Conservation (phyloP, 2,113 vertebrate species). For the Spea bombifrons region DNA sequence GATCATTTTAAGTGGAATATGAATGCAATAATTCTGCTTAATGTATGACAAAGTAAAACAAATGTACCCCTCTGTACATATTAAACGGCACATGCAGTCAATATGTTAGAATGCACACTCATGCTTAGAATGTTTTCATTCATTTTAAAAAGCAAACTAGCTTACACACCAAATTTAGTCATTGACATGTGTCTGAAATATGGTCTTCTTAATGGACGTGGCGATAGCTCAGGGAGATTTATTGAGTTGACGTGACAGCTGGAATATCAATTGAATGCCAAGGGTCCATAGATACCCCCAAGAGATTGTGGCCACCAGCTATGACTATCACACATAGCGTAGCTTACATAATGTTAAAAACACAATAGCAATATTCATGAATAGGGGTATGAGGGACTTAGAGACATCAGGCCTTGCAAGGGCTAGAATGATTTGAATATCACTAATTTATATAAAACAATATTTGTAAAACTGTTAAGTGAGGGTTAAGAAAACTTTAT, state of each 20-base stretch:
- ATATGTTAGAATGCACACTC: conserved; percentile 10
- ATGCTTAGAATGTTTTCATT: conserved; percentile 28
- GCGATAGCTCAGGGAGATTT: conserved; percentile 29
- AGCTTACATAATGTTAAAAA: too few relatives aligned
- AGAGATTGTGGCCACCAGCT: too few relatives aligned
- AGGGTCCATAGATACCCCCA: too few relatives aligned
- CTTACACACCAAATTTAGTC: conserved; percentile 35
- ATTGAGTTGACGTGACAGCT: conserved; percentile 20
- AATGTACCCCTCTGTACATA: neutral
- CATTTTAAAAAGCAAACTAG: conserved; percentile 28
- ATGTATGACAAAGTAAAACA: conserved; percentile 1
- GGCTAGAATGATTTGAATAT: too few relatives aligned
- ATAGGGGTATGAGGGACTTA: too few relatives aligned
- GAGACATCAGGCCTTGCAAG: too few relatives aligned
- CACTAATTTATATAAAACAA: too few relatives aligned
- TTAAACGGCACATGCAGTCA: conserved; percentile 3
- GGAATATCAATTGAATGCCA: neutral
- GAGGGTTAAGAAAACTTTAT: too few relatives aligned
- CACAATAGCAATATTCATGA: too few relatives aligned
- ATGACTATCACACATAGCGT: too few relatives aligned
- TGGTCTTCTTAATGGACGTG: conserved; percentile 32
- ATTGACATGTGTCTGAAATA: conserved; percentile 34
- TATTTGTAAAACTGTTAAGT: too few relatives aligned
- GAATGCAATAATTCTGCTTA: conserved; percentile 10
- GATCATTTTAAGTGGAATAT: conserved; percentile 18